A percentile compares a stretch with the other conserved stretches of the same genome.
Conservation (phyloP, 2,888 invertebrate species). For the Acanthosoma haemorrhoidale region DNA sequence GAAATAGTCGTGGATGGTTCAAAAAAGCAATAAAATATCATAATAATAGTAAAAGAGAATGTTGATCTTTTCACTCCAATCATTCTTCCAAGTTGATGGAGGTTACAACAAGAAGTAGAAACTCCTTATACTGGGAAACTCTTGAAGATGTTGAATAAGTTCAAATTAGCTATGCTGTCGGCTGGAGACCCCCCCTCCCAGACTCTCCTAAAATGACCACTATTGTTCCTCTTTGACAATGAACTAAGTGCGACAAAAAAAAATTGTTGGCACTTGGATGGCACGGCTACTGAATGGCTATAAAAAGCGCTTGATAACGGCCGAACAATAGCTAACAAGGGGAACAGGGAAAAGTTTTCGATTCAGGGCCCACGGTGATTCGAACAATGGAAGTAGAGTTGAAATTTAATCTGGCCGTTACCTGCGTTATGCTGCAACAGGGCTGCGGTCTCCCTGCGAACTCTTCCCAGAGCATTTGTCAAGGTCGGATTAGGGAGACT, state of each 20-base stretch:
- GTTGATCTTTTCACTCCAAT: no score
- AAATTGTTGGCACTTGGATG: background rate
- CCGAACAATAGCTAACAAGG: background rate
- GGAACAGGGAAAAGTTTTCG: background rate
- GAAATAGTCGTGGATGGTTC: no score
- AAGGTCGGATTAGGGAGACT: background rate
- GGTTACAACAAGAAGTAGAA: no score
- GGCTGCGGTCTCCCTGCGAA: background rate
- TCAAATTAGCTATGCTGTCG: background rate
- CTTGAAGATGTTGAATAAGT: background rate
- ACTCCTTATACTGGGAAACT: no score
- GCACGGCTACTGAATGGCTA: background rate
- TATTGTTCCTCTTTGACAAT: constrained; percentile 1
- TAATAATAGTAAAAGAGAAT: no score
- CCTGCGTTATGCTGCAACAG: background rate
- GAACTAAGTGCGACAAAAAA: background rate
- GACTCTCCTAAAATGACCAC: background rate
- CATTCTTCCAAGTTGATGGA: no score
- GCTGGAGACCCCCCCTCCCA: no score
- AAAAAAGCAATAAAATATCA: no score
- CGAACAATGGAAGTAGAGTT: background rate
- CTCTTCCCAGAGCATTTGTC: background rate
- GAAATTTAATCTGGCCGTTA: constrained; percentile 7
- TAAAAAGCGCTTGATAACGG: constrained; percentile 1
- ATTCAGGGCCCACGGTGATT: background rate